phyloP scores from a whole-genome alignment of 1,140 invertebrate species.

The Megalopta genalis region DNA sequence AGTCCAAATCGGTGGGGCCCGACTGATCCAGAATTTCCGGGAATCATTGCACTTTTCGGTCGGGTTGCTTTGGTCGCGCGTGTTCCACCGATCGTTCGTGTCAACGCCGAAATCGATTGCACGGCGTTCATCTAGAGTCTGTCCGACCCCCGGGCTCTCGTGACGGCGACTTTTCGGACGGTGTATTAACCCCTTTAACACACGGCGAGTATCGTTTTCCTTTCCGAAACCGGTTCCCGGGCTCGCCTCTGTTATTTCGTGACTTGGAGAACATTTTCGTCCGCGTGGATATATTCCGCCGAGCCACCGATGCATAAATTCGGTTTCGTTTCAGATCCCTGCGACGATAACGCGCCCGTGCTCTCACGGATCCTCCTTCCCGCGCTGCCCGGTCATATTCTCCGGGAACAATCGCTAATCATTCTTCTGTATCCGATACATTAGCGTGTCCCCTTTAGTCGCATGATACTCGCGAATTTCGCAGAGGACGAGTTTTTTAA shows the following conservation, averaged over 20 bases:
- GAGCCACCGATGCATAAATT: slow-evolving; percentile 46
- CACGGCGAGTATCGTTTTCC: slow-evolving; percentile 44
- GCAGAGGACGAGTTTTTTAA: too few relatives aligned
- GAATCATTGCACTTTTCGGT: too few relatives aligned
- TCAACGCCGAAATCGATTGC: not conserved
- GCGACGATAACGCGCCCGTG: slow-evolving; percentile 20
- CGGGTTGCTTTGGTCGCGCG: too few relatives aligned
- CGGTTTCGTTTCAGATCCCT: slow-evolving; percentile 41
- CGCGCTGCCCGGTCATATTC: not conserved
- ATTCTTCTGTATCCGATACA: too few relatives aligned
- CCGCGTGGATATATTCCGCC: slow-evolving; percentile 35
- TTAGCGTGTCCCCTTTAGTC: too few relatives aligned
- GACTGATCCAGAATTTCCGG: too few relatives aligned
- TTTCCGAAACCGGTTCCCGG: slow-evolving; percentile 36
- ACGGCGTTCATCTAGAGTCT: not conserved
- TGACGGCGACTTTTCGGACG: slow-evolving; percentile 1
- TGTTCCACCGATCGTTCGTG: too few relatives aligned
- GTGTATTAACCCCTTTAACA: slow-evolving; percentile 41
- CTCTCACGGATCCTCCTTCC: not conserved
- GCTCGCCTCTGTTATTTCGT: slow-evolving; percentile 46
- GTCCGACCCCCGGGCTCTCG: not conserved
- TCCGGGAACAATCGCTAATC: not conserved
- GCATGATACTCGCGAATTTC: too few relatives aligned
- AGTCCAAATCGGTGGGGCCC: too few relatives aligned
- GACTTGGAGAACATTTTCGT: slow-evolving; percentile 46